Percentiles rank a stretch among this genome's conserved stretches.
These are phyloP conservation scores for Aphis craccivora DNA, from an alignment of 1,140 invertebrate genomes.

Conservation along the genomic window DNA sequence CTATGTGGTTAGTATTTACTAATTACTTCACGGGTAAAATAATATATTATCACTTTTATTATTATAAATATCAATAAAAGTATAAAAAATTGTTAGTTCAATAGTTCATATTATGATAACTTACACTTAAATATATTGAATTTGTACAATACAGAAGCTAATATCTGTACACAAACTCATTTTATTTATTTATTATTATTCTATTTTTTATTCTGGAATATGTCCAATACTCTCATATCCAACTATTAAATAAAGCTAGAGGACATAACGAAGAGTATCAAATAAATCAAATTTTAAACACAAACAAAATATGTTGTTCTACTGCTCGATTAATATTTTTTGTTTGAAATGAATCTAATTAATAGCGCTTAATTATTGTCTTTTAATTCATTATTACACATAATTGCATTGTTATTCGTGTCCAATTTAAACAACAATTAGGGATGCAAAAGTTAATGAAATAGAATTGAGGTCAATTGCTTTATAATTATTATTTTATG, in stretches of 20 bases:
- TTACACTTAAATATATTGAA: background rate
- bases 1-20: background rate
- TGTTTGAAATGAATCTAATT: background rate
- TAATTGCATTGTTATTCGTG: constrained; percentile 7
- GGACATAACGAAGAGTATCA: background rate
- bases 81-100: background rate
- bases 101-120: background rate
- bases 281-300: background rate
- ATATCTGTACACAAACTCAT: background rate
- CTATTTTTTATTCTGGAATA: background rate
- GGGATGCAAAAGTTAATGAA: constrained; percentile 38
- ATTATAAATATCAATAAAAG: background rate
- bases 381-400: background rate
- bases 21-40: background rate
- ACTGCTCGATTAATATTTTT: background rate
- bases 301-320: background rate
- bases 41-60: background rate
- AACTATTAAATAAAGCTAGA: constrained; percentile 7
- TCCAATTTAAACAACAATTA: background rate
- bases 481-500: constrained; percentile 56
- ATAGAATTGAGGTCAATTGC: constrained; percentile 33
- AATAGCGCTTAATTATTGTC: background rate
- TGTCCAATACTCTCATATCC: background rate
- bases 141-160: background rate
- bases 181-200: constrained; percentile 23